Conservation (phyloP, 1,140 invertebrate species). For the Procambarus virginalis region DNA sequence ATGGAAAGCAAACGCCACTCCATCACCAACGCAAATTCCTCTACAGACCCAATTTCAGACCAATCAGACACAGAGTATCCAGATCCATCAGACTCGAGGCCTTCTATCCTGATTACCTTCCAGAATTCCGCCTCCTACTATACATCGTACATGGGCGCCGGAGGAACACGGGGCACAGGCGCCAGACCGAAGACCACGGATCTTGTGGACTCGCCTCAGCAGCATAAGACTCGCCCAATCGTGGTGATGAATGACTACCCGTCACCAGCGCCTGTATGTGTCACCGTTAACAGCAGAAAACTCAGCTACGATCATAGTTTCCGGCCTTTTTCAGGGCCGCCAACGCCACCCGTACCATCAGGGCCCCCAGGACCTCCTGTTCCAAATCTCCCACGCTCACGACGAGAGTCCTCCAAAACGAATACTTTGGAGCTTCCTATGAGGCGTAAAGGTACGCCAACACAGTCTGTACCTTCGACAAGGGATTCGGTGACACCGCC, state of each 20-base stretch:
- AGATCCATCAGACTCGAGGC: constrained; percentile 26
- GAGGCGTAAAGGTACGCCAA: not conserved
- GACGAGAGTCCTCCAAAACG: not conserved
- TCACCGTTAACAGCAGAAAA: constrained; percentile 41
- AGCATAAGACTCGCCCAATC: constrained; percentile 25
- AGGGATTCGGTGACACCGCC: not conserved
- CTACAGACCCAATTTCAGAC: constrained; percentile 11
- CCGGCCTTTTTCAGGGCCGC: constrained; percentile 5
- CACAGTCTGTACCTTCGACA: constrained; percentile 7
- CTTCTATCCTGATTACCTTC: constrained; percentile 56
- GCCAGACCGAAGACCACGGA: constrained; percentile 2
- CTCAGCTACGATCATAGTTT: constrained; percentile 17
- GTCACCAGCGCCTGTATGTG: constrained; percentile 34
- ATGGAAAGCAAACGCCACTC: constrained; percentile 18
- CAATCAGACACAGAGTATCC: constrained; percentile 3
- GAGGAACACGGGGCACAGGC: constrained; percentile 11
- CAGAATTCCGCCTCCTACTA: constrained; percentile 60
- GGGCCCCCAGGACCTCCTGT: constrained; percentile 30
- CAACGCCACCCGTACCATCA: not conserved
- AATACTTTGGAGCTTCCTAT: constrained; percentile 6
- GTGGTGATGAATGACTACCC: constrained; percentile 61
- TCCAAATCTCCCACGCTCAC: constrained; percentile 29
- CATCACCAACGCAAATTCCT: not conserved
- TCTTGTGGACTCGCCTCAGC: not conserved
- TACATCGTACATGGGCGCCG: constrained; percentile 56